Evolutionary conservation across 1,140 invertebrate species (phyloP).

Genomic region (Lepidurus couesii): DNA sequence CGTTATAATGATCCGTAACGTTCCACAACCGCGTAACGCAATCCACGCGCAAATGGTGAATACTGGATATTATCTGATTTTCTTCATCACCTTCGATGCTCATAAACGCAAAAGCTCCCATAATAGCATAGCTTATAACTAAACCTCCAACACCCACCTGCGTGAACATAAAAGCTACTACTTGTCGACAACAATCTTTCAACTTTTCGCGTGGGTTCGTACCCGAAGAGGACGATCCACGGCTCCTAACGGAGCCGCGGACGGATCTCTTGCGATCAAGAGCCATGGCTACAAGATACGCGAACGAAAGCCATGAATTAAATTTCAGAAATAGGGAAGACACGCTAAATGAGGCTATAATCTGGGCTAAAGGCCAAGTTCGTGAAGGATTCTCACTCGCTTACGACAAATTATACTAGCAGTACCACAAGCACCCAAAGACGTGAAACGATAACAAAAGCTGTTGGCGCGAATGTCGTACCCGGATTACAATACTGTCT

Average conservation of each 20-base stretch:
- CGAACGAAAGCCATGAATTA: not conserved
- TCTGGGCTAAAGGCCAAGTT: not conserved
- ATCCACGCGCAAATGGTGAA: constrained; percentile 45
- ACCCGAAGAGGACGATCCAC: constrained; percentile 58
- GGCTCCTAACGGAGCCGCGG: constrained; percentile 54
- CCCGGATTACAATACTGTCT: not conserved
- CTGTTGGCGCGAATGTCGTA: not conserved
- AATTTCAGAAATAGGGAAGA: not conserved
- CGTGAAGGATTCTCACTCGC: too few relatives aligned
- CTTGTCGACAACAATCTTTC: constrained; percentile 74
- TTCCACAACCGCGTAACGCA: constrained; percentile 65
- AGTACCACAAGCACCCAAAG: not conserved
- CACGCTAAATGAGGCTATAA: not conserved
- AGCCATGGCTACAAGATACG: constrained; percentile 25
- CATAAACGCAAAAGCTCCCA: constrained; percentile 88
- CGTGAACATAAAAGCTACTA: constrained; percentile 85
- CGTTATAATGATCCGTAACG: constrained; percentile 62
- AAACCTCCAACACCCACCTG: constrained; percentile 87
- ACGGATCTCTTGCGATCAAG: constrained; percentile 34
- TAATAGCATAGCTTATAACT: constrained; percentile 88
- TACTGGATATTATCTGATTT: constrained; percentile 45
- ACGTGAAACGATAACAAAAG: not conserved
- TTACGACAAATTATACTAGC: too few relatives aligned
- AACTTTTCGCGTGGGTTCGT: constrained; percentile 60
- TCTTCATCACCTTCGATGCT: constrained; percentile 70